Conservation (phyloP, 2,888 invertebrate species). For the Orthosia cruda region DNA sequence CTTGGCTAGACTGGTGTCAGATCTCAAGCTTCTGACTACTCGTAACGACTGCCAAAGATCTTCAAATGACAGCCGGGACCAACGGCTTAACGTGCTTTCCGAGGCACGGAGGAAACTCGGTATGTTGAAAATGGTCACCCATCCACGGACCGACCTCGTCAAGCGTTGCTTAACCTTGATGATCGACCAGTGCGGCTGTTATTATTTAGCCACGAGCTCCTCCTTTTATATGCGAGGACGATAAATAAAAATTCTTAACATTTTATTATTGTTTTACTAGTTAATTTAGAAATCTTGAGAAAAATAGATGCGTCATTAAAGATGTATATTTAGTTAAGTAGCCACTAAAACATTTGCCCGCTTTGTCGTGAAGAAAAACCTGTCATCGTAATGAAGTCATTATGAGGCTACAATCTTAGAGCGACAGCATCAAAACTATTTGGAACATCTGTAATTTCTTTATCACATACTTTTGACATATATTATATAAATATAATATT, state of each 20-base stretch:
- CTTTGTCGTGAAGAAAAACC: constrained; percentile 58
- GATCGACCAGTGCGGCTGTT: too few species aligned
- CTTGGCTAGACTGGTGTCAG: too few species aligned
- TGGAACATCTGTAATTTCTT: constrained; percentile 63
- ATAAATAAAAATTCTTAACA: constrained; percentile 35
- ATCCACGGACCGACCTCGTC: too few species aligned
- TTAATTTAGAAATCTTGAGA: constrained; percentile 41
- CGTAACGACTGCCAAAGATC: too few species aligned
- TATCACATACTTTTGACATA: constrained; percentile 63
- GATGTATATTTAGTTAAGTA: constrained; percentile 63
- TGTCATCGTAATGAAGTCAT: constrained; percentile 64
- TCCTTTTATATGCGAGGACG: too few species aligned
- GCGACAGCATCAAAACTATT: constrained; percentile 49
- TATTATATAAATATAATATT: constrained; percentile 52
- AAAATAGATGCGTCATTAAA: constrained; percentile 43
- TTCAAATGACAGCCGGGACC: too few species aligned
- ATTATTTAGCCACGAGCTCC: too few species aligned
- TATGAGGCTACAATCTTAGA: constrained; percentile 48
- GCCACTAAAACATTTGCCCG: constrained; percentile 50
- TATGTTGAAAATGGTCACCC: too few species aligned
- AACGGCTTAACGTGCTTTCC: too few species aligned
- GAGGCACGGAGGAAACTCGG: too few species aligned
- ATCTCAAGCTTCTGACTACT: too few species aligned
- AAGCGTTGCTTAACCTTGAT: too few species aligned
- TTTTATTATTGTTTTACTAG: constrained; percentile 30